These are phyloP conservation scores for Sebastes alutus DNA, from an alignment of 2,797 vertebrate species.

Conservation along the genomic window DNA sequence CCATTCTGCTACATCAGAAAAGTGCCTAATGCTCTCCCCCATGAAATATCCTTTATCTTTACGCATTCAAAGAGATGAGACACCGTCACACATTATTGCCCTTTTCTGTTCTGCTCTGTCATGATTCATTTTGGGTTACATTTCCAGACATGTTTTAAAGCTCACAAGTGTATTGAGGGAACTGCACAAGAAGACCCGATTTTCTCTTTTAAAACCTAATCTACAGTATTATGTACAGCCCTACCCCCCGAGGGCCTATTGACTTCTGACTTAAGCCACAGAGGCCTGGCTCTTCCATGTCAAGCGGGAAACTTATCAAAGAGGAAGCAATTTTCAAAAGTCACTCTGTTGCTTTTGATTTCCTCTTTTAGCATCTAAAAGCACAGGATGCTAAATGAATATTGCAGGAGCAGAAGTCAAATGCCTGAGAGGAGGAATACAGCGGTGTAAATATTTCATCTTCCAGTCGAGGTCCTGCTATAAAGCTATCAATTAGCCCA, in stretches of 20 bases:
- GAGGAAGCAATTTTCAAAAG: slow-evolving; percentile 37
- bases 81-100: not conserved
- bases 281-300: slow-evolving; percentile 15
- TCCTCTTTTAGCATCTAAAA: slow-evolving; percentile 49
- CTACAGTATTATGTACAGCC: not conserved
- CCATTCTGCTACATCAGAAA: not conserved
- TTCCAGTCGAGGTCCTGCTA: slow-evolving; percentile 59
- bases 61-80: not conserved
- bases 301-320: slow-evolving; percentile 34
- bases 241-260: slow-evolving; percentile 14
- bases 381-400: slow-evolving; percentile 62
- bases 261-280: slow-evolving; percentile 38
- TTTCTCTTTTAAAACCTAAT: slow-evolving; percentile 13
- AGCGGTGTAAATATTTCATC: slow-evolving; percentile 77
- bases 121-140: not conserved
- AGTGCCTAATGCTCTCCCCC: not conserved
- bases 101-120: not conserved
- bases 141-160: not conserved
- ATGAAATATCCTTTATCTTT: not conserved
- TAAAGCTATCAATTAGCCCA: slow-evolving; percentile 67
- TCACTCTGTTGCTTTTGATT: slow-evolving; percentile 49
- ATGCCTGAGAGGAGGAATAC: slow-evolving; percentile 63
- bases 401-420: slow-evolving; percentile 65
- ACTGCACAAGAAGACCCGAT: not conserved
- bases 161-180: not conserved